Percentiles rank a stretch among this genome's conserved stretches.
Evolutionary conservation across 2,113 vertebrate species (phyloP).

Genomic region (Corydoras maculifer): DNA sequence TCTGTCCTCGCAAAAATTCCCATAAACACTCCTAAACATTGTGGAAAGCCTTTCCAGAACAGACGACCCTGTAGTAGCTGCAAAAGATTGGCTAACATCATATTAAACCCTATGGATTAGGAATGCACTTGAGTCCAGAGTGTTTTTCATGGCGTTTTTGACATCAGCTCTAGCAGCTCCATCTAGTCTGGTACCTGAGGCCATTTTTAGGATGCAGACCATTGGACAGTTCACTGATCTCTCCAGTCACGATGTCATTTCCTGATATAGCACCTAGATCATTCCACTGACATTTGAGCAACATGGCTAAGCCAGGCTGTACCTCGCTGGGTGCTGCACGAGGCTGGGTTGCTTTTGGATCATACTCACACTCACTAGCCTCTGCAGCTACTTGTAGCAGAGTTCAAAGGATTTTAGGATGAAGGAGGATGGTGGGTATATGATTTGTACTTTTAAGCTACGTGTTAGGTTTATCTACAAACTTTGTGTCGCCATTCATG

Average conservation of each 20-base stretch:
- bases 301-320: conserved; percentile 69
- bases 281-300: conserved; percentile 65
- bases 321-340: conserved; percentile 39
- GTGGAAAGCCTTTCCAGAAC: too few species aligned
- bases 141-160: background rate
- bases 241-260: conserved; percentile 48
- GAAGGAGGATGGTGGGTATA: conserved; percentile 59
- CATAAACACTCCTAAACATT: too few species aligned
- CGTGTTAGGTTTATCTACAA: background rate
- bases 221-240: conserved; percentile 14
- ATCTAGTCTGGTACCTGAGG: conserved; percentile 44
- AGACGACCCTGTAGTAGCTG: too few species aligned
- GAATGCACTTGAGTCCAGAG: background rate
- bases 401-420: conserved; percentile 51
- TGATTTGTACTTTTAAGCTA: background rate
- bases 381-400: conserved; percentile 44
- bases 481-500: background rate
- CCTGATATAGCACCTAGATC: conserved; percentile 65
- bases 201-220: conserved; percentile 33
- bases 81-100: too few species aligned
- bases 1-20: too few species aligned
- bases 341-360: conserved; percentile 34
- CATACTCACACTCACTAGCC: conserved; percentile 30
- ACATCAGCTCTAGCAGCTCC: background rate
- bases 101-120: too few species aligned